A percentile compares a stretch with the other conserved stretches of the same genome.
Conservation (phyloP, 2,113 vertebrate genomes). For the Pedetes capensis region DNA sequence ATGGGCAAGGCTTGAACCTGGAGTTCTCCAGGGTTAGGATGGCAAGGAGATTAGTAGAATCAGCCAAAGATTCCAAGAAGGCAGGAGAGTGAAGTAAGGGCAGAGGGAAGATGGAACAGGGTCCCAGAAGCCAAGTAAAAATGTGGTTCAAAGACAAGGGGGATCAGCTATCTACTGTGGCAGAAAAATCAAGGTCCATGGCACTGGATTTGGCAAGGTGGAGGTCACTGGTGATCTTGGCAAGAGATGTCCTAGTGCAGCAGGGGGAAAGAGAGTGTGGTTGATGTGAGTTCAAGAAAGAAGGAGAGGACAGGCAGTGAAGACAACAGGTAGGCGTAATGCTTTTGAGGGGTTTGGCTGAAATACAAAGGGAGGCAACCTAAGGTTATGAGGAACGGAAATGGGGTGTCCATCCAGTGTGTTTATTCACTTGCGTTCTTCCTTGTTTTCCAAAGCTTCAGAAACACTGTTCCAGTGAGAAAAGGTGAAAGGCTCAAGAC, state of each 20-base stretch:
- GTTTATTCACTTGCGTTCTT: background rate
- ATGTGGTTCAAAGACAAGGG: background rate
- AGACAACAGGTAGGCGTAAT: background rate
- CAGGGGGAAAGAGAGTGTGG: background rate
- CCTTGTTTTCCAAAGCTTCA: background rate
- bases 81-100: slow-evolving; percentile 41
- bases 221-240: background rate
- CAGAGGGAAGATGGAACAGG: slow-evolving; percentile 36
- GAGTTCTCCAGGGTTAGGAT: background rate
- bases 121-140: slow-evolving; percentile 63
- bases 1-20: background rate
- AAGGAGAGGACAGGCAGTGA: background rate
- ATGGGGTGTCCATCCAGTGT: background rate
- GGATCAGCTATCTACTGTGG: background rate
- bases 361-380: background rate
- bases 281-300: background rate
- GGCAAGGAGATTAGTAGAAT: background rate
- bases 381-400: background rate
- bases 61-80: background rate
- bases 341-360: background rate
- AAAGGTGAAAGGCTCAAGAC: background rate
- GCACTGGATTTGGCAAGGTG: background rate
- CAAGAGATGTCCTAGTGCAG: background rate
- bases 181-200: background rate
- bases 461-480: background rate